Percentiles rank a stretch among this genome's conserved stretches.
phyloP scores from a whole-genome alignment of 1,140 invertebrate species.

The Mamestra configurata region DNA sequence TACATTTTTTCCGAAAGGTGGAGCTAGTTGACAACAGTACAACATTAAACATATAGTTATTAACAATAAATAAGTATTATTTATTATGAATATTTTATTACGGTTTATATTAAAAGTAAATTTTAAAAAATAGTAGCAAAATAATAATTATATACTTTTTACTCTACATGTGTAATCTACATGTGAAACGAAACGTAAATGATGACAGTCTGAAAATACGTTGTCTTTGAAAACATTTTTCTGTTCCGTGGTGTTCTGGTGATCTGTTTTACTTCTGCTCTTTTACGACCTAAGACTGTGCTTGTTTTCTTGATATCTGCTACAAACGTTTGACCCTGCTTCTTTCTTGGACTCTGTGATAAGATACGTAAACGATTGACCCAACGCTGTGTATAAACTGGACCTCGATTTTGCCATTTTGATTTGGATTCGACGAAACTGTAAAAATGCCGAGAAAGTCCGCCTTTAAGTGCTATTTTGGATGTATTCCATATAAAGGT shows the following conservation, averaged over 20 bases:
- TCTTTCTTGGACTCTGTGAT: too few relatives aligned
- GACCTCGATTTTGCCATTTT: not conserved
- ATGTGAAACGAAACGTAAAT: not conserved
- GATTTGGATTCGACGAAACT: constrained; percentile 1
- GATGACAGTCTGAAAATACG: not conserved
- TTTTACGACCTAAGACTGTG: not conserved
- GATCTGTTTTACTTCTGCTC: not conserved
- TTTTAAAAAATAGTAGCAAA: not conserved
- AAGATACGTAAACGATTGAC: too few relatives aligned
- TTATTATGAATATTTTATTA: not conserved
- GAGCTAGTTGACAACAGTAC: not conserved
- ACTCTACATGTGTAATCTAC: too few relatives aligned
- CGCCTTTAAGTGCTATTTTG: too few relatives aligned
- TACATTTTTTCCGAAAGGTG: not conserved
- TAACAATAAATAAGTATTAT: not conserved
- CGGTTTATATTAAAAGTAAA: not conserved
- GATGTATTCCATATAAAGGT: too few relatives aligned
- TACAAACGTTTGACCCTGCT: not conserved
- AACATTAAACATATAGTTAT: not conserved
- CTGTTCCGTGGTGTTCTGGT: not conserved
- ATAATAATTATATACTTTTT: too few relatives aligned
- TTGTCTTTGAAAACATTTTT: not conserved
- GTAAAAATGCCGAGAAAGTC: not conserved
- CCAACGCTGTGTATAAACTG: too few relatives aligned
- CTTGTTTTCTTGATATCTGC: not conserved